A percentile compares a stretch with the other conserved stretches of the same genome.
These are phyloP conservation scores for Halesus radiatus DNA, from an alignment of 1,140 invertebrate genomes.

Conservation along the genomic window DNA sequence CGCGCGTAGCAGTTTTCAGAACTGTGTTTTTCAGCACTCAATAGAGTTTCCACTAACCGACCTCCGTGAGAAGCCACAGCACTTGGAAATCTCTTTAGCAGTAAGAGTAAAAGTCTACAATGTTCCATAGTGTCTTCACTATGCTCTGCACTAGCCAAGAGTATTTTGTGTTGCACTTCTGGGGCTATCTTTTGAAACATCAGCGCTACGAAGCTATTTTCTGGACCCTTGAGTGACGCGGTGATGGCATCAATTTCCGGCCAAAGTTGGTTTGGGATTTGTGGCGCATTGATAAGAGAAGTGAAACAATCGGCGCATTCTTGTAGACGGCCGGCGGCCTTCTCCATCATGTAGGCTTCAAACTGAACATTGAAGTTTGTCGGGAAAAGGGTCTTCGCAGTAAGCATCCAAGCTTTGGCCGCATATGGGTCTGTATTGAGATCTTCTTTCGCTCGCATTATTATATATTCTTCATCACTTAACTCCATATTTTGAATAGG, in stretches of 20 bases:
- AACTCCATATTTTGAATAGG: constrained; percentile 37
- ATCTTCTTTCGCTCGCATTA: constrained; percentile 80
- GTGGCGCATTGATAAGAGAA: constrained; percentile 65
- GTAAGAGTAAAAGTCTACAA: constrained; percentile 82
- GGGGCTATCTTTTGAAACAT: constrained; percentile 79
- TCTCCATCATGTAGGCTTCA: constrained; percentile 87
- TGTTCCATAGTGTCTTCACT: constrained; percentile 91
- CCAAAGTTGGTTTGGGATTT: constrained; percentile 76
- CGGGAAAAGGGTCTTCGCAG: constrained; percentile 88
- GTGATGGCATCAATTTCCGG: constrained; percentile 86
- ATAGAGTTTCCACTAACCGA: constrained; percentile 80
- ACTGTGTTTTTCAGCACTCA: constrained; percentile 83
- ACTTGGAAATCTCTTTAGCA: constrained; percentile 86
- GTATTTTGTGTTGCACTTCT: constrained; percentile 82
- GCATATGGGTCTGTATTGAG: constrained; percentile 79
- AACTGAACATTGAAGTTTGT: constrained; percentile 89
- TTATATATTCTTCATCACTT: constrained; percentile 83
- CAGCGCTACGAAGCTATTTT: constrained; percentile 72
- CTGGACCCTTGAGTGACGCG: constrained; percentile 76
- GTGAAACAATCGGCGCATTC: constrained; percentile 89
- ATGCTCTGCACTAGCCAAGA: constrained; percentile 86
- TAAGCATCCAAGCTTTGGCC: constrained; percentile 93
- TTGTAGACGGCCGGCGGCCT: constrained; percentile 81
- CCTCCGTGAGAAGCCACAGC: constrained; percentile 83
- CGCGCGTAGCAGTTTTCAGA: constrained; percentile 82